phyloP scores from a whole-genome alignment of 2,113 vertebrate genomes.

The Anguilla rostrata region DNA sequence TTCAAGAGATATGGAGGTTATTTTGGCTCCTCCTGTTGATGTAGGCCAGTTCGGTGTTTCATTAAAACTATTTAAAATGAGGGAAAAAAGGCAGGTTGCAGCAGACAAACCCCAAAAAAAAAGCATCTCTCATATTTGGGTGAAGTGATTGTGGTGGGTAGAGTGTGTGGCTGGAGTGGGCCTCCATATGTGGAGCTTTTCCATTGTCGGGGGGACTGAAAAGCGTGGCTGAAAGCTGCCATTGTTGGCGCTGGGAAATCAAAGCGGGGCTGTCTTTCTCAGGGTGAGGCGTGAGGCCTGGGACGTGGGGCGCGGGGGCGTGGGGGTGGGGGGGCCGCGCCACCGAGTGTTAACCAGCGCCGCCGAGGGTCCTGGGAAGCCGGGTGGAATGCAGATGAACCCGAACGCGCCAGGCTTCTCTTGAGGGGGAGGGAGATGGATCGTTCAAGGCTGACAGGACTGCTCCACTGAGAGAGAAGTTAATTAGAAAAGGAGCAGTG shows the following conservation, averaged over 20 bases:
- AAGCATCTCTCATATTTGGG: neutral
- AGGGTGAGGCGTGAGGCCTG: neutral
- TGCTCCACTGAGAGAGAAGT: neutral
- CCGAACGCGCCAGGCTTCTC: neutral
- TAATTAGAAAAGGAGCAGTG: neutral
- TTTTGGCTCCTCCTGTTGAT: neutral
- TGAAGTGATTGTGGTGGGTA: neutral
- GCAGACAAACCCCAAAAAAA: neutral
- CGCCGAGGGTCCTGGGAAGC: conserved; percentile 1
- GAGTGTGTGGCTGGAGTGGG: conserved; percentile 2
- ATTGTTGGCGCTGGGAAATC: conserved; percentile 5
- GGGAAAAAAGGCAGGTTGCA: neutral
- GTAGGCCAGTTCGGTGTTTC: neutral
- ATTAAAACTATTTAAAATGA: neutral
- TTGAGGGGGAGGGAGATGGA: neutral
- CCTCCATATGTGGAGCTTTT: neutral
- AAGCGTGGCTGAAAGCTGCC: conserved; percentile 10
- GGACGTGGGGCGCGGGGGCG: neutral
- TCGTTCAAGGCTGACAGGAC: neutral
- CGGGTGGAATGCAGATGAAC: neutral
- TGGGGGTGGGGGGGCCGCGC: neutral
- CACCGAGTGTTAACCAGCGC: neutral
- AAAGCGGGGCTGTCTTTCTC: conserved; percentile 8
- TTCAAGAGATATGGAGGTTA: neutral
- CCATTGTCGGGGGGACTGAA: conserved; percentile 1